Evolutionary conservation across 2,113 vertebrate species (phyloP), one percentile per base, ranked within the genome.

Genomic region (Falco punctatus): DNA sequence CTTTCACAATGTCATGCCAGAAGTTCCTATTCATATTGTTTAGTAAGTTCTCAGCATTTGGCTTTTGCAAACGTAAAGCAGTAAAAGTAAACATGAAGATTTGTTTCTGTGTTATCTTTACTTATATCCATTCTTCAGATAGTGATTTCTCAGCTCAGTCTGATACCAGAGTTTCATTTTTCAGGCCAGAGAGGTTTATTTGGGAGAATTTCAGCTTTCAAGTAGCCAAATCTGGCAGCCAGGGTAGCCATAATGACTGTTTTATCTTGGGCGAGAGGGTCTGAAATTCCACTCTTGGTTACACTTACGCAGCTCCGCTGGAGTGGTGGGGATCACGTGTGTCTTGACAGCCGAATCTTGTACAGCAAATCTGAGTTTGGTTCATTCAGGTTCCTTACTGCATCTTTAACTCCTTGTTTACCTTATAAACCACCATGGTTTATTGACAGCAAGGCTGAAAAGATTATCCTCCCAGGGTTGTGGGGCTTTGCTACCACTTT

Each of bases 161-260:
- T 87, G 71, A 95, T 91, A 96, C n/a, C 44, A 42, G 42, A 71
- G 44, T 95, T 94, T 97, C 59, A 65, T 91, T 90, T 97, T 97
- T 94, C 94, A 96, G 27, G n/a, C 64, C 74, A 67, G 51, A 69
- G 87, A 91, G 58, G 71, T 87, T 88, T 86, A 59, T 87, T 78
- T 86, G 46, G 10, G 69, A 52, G 71, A 85, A 90, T 86, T 96
- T 96, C 58, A 90, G 20, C 81, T 78, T 94, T 85, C 55, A 94
- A 74, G 46, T 55, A 82, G 54, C 72, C 66, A 91, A 95, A 77
- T 78, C 74, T 94, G 88, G 95, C 92, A 80, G 66, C 32, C 58
- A 92, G n/a, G 46, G 51, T 73, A 85, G 84, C 78, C 3, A 1
- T 94, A 95, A 91, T 97, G 89, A 91, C 49, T 81, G 64, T 79